A percentile compares a stretch with the other conserved stretches of the same genome.
Evolutionary conservation across 2,797 vertebrate genomes (phyloP).

Genomic region (Channallabes apus): DNA sequence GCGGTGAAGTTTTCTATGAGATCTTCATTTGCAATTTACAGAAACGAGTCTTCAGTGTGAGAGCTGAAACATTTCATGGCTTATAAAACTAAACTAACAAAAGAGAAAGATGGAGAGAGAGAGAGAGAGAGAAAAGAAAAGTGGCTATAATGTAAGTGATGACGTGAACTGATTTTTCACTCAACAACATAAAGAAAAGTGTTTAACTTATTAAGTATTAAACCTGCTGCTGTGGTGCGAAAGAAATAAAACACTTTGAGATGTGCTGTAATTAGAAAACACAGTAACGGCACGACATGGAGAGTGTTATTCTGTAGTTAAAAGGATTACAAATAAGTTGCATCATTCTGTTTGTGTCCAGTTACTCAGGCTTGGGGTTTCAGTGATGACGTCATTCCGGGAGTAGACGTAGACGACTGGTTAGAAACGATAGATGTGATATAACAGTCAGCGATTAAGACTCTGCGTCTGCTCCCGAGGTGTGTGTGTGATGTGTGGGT

Average conservation of each 20-base stretch:
- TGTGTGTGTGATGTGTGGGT: background rate
- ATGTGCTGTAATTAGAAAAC: background rate
- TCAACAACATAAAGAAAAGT: background rate
- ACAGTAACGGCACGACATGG: background rate
- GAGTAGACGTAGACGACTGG: background rate
- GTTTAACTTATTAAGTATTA: background rate
- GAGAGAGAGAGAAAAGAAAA: background rate
- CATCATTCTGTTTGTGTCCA: background rate
- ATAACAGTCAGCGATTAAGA: background rate
- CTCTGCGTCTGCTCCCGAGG: background rate
- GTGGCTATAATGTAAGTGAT: background rate
- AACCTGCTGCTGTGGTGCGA: background rate
- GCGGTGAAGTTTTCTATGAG: background rate
- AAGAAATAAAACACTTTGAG: conserved; percentile 3
- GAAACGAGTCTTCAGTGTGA: background rate
- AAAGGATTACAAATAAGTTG: background rate
- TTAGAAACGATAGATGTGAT: background rate
- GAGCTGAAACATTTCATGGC: background rate
- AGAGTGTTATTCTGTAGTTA: background rate
- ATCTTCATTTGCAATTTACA: background rate
- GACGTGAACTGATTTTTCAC: background rate
- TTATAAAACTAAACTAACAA: too few relatives aligned
- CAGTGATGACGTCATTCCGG: background rate
- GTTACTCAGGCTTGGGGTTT: background rate
- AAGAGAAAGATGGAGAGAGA: too few relatives aligned